Evolutionary conservation across 2,888 invertebrate genomes (phyloP), one percentile per base, ranked within the genome.

Genomic region (Tubulanus polymorphus): DNA sequence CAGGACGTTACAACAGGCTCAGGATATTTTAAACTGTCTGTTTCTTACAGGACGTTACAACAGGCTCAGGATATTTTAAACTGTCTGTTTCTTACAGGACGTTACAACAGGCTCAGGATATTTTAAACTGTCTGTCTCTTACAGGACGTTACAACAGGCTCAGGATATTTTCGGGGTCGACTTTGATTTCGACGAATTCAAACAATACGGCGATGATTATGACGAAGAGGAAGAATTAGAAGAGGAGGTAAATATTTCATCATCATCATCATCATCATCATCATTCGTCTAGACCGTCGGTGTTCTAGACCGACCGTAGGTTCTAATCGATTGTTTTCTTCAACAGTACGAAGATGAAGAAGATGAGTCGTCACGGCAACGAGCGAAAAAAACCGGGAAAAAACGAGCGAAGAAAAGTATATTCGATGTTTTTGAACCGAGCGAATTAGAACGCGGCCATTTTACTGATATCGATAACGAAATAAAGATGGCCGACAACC

Each of bases 161-260:
- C 95, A 96, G 79, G 97, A 99, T 75, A 94, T 97, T 64, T 99
- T 99, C 76, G 99, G 97, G 28, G 94, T 96, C n/a, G 97, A 97
- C 78, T 96, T 97, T 80, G 95, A 79, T 59, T 79, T 79, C 60
- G 79, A 79, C 26, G 81, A 82, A 29, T 79, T 83, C 63, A 79
- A 77, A 26, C 66, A 72, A 35, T 78, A 78, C 51, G 79, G 72
- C 15, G 77, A 70, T 1, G 75, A 68, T 1, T 62, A 78, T 37
- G 75, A 75, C 20, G 70, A 69, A n/a, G 66, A 68, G 10, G 69
- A 68, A 27, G 72, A 69, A n/a, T 72, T 74, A 29, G 76, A 75
- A 41, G 75, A 74, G 57, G 75, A 73, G 51, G 76, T 70, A 63
- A 41, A 64, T 61, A 30, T 57, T 59, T 25, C 26, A n/a, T 55